Evolutionary conservation across 2,113 vertebrate species (phyloP), one percentile per base, ranked within the genome.

Genomic region (Lepidothrix coronata): DNA sequence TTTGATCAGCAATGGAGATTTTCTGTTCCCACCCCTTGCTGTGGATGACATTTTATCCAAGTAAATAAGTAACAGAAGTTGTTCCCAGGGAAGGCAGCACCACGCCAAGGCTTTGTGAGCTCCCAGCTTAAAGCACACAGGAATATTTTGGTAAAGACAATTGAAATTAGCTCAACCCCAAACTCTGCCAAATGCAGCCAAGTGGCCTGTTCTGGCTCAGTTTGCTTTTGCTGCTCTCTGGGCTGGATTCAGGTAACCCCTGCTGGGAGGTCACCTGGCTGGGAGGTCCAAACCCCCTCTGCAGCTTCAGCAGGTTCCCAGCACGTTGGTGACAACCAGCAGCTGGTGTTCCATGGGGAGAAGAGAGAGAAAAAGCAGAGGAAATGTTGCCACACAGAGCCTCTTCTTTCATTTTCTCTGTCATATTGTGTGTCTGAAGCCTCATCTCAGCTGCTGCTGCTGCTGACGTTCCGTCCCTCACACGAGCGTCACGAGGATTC

Each of bases 341-440:
- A 6, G 63, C 75, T 76, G 71, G 39, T 83, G 27, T 41, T 88
- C 65, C 77, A 6, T 8, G 1, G 87, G 76, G 55, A 93, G 43
- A 43, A 73, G 61, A 79, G 30, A 25, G 54, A 52, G 39, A 22
- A 52, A 82, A 86, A 86, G 37, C 61, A 58, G 71, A 84, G 77
- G 81, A 65, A 57, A 76, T 67, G n/a, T 46, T 83, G 83, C 31
- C 67, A 70, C 28, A 19, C 22, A 15, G 59, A 92, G 85, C n/a
- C 63, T 85, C 91, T 85, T 66, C 78, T 88, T 76, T 77, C 59
- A 22, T 78, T 96, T 93, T 89, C 78, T 88, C 80, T 77, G 88
- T 65, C 59, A 44, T 35, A 17, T 43, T 66, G 37, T 65, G 14
- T 14, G 57, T 43, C 75, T 74, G 74, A 80, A 91, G 88, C 92